Conservation (phyloP, 2,113 vertebrate genomes). For the Casuarius casuarius region DNA sequence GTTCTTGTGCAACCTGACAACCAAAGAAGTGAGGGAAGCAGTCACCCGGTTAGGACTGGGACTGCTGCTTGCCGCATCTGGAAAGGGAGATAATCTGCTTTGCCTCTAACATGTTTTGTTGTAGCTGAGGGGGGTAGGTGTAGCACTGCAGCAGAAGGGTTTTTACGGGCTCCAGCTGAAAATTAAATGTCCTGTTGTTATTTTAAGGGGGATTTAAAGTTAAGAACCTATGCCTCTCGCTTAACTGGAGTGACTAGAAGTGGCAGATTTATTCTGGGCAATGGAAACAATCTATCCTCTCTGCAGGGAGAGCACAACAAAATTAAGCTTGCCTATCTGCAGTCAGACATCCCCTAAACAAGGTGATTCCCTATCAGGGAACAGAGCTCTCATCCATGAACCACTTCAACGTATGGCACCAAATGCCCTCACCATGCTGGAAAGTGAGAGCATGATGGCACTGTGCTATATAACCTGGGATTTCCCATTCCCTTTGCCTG, state of each 20-base stretch:
- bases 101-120: not conserved
- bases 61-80: not conserved
- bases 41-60: not conserved
- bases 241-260: not conserved
- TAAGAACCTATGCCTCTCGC: not conserved
- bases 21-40: not conserved
- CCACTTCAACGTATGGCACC: accelerated
- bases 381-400: not conserved
- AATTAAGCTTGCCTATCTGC: not conserved
- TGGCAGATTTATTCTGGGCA: too few relatives aligned
- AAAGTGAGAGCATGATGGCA: not conserved
- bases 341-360: not conserved
- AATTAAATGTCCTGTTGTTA: not conserved
- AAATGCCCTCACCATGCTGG: not conserved
- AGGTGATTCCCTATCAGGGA: not conserved
- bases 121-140: not conserved
- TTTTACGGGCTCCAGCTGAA: conserved; percentile 17
- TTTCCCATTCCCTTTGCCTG: not conserved
- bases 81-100: not conserved
- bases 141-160: not conserved
- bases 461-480: not conserved
- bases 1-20: not conserved
- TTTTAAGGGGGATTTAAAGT: not conserved
- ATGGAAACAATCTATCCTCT: not conserved
- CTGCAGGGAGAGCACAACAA: not conserved